Conservation (phyloP, 2,113 vertebrate genomes). For the Lasiurus cinereus region DNA sequence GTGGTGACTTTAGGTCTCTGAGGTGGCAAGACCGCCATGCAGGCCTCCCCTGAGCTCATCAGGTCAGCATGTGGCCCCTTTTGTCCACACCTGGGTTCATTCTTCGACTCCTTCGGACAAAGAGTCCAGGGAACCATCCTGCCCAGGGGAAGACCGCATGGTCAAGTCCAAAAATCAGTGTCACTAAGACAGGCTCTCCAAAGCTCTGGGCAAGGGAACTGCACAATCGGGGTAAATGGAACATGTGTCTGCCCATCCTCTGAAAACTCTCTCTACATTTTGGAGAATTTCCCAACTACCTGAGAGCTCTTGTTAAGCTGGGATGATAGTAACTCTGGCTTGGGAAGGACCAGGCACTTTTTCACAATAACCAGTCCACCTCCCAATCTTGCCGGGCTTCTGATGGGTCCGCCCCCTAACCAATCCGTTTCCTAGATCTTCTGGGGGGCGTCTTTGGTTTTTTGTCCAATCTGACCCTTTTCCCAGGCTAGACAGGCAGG, state of each 20-base stretch:
- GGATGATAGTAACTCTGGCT: background rate
- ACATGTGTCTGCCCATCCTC: background rate
- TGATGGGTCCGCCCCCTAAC: background rate
- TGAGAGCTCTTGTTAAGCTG: background rate
- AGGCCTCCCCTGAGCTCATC: too few relatives aligned
- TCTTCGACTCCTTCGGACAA: too few relatives aligned
- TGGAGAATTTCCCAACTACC: background rate
- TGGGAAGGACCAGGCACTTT: background rate
- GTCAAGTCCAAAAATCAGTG: too few relatives aligned
- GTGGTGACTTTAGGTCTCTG: too few relatives aligned
- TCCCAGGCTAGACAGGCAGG: background rate
- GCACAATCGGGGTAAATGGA: background rate
- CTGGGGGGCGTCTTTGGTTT: too few relatives aligned
- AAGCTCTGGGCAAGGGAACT: background rate
- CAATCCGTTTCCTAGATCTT: background rate
- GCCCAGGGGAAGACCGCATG: too few relatives aligned
- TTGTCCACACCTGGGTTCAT: too few relatives aligned
- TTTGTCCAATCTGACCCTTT: background rate
- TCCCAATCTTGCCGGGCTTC: background rate
- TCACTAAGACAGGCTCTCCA: background rate
- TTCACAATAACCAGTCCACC: background rate
- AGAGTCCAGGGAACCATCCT: too few relatives aligned
- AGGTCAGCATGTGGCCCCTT: too few relatives aligned
- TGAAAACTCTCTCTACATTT: background rate
- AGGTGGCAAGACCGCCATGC: too few relatives aligned